Conservation (phyloP, 2,797 vertebrate species). For the Schizopygopsis malacanthus region DNA sequence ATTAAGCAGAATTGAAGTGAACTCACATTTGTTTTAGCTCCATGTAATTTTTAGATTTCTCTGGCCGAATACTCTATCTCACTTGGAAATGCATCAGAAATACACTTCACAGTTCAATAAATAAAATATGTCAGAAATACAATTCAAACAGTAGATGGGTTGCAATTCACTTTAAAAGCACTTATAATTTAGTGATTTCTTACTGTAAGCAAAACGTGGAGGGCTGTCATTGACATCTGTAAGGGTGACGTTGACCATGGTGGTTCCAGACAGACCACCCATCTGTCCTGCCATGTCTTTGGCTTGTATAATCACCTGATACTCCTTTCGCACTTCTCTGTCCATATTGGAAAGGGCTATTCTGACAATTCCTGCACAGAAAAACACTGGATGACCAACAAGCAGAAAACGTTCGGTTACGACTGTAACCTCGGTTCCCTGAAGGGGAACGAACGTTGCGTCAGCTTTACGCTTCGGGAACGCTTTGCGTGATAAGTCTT, state of each 20-base stretch:
- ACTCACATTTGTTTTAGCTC: background rate
- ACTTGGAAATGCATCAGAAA: background rate
- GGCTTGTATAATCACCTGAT: conserved; percentile 88
- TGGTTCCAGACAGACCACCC: conserved; percentile 86
- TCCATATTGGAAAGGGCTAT: conserved; percentile 88
- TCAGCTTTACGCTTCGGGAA: too few species aligned
- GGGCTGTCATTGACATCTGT: conserved; percentile 87
- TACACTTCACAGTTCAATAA: background rate
- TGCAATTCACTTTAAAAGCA: background rate
- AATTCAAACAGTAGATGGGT: background rate
- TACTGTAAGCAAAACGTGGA: conserved; percentile 87
- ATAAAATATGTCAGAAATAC: background rate
- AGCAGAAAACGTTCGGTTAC: too few species aligned
- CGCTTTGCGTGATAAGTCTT: too few species aligned
- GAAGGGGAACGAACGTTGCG: too few species aligned
- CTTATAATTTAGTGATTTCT: conserved; percentile 48
- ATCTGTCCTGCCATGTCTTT: conserved; percentile 90
- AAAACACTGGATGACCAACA: background rate
- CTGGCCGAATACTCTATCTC: background rate
- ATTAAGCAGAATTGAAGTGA: background rate
- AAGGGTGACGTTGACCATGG: conserved; percentile 84
- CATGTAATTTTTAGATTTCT: background rate
- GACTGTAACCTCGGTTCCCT: too few species aligned
- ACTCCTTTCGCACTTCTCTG: conserved; percentile 84
- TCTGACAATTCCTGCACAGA: conserved; percentile 74